These are phyloP conservation scores for Pocillopora grandis DNA, from an alignment of 92 coral and sea anemone species.

Conservation along the genomic window DNA sequence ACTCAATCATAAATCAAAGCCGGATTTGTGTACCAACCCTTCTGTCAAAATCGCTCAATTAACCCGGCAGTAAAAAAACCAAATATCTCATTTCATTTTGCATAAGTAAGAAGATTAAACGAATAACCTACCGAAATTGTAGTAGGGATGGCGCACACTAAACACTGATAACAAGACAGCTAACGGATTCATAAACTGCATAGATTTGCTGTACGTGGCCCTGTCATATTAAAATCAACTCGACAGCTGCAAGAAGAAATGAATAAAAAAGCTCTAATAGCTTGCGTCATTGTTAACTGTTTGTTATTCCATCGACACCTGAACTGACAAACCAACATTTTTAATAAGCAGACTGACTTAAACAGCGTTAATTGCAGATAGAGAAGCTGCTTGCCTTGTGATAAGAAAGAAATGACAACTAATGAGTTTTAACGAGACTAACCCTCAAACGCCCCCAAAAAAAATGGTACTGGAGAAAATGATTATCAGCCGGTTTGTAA, in stretches of 20 bases:
- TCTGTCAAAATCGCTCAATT: too few relatives aligned
- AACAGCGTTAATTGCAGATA: neutral
- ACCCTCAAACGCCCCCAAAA: too few relatives aligned
- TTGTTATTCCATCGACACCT: neutral
- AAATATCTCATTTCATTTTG: too few relatives aligned
- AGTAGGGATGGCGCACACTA: too few relatives aligned
- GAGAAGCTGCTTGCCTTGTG: neutral
- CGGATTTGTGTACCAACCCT: too few relatives aligned
- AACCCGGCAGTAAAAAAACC: too few relatives aligned
- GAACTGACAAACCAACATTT: neutral
- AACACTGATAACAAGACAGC: too few relatives aligned
- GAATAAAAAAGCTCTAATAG: neutral
- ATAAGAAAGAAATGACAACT: neutral
- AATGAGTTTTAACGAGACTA: neutral
- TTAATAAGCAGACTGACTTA: neutral
- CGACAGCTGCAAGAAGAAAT: neutral
- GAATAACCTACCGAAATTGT: too few relatives aligned
- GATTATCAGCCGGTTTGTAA: neutral
- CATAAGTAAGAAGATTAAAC: too few relatives aligned
- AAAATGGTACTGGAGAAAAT: neutral
- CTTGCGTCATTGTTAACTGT: slow-evolving; percentile 6
- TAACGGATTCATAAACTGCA: too few relatives aligned
- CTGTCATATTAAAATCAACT: neutral
- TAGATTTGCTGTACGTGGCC: too few relatives aligned
- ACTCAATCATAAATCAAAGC: too few relatives aligned